Evolutionary conservation across 2,797 vertebrate species (phyloP).

Genomic region (Orestias chungarensis): DNA sequence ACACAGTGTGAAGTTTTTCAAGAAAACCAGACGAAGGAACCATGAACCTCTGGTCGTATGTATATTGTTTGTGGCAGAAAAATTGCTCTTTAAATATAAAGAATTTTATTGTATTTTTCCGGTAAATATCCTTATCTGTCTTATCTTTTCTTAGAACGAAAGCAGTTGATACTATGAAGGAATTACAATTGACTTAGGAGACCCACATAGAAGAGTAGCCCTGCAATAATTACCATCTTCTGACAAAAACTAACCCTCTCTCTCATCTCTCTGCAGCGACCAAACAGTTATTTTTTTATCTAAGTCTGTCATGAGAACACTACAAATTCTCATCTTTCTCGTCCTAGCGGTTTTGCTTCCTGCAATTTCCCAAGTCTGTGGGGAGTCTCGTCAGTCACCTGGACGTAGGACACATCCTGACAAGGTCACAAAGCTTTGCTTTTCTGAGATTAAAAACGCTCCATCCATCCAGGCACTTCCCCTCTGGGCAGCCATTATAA

Average conservation of each 20-base stretch:
- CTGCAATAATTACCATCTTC: constrained; percentile 15
- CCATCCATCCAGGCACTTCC: constrained; percentile 60
- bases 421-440: constrained; percentile 70
- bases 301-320: constrained; percentile 18
- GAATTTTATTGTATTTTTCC: neutral
- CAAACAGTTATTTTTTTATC: constrained; percentile 10
- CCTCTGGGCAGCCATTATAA: constrained; percentile 65
- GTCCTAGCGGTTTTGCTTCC: constrained; percentile 29
- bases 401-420: constrained; percentile 61
- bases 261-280: constrained; percentile 14
- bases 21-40: neutral
- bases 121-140: neutral
- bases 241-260: constrained; percentile 10
- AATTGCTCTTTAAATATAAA: neutral
- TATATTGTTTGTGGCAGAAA: neutral
- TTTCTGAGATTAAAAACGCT: constrained; percentile 70
- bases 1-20: no score
- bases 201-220: constrained; percentile 1
- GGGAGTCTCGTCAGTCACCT: constrained; percentile 68
- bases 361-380: constrained; percentile 40
- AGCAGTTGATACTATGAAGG: constrained; percentile 18
- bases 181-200: constrained; percentile 9
- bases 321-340: constrained; percentile 30
- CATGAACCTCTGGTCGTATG: neutral
- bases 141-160: constrained; percentile 12